phyloP scores from a whole-genome alignment of 2,888 invertebrate genomes.

The Morpho deidamia region DNA sequence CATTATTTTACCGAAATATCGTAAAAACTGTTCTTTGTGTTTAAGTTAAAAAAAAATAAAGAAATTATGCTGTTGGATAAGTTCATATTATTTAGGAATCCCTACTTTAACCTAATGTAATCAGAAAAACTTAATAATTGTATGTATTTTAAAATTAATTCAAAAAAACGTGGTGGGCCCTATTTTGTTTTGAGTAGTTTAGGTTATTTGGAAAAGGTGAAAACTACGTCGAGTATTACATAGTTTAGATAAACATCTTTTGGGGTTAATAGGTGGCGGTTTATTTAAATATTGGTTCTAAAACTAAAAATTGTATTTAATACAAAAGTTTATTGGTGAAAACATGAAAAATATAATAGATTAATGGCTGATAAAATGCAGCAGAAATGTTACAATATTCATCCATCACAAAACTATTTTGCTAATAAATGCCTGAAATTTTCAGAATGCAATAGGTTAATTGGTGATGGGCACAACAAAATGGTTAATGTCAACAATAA shows the following conservation, averaged over 20 bases:
- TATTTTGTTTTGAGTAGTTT: too few species aligned
- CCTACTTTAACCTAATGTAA: too few species aligned
- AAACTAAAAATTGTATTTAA: slow-evolving; percentile 79
- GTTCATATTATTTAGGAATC: too few species aligned
- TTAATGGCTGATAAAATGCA: slow-evolving; percentile 79
- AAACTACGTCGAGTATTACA: slow-evolving; percentile 26
- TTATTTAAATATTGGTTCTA: slow-evolving; percentile 75
- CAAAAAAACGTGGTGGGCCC: too few species aligned
- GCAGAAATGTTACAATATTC: slow-evolving; percentile 77
- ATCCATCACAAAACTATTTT: slow-evolving; percentile 74
- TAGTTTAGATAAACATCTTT: slow-evolving; percentile 54
- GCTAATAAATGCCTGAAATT: slow-evolving; percentile 77
- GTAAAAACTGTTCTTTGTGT: too few species aligned
- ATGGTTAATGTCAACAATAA: slow-evolving; percentile 69
- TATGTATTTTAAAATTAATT: too few species aligned
- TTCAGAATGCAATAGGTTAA: slow-evolving; percentile 65
- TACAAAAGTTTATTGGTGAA: slow-evolving; percentile 79
- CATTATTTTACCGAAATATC: too few species aligned
- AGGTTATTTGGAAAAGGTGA: slow-evolving; percentile 19
- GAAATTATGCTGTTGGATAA: too few species aligned
- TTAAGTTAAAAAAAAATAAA: too few species aligned
- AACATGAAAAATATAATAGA: slow-evolving; percentile 79
- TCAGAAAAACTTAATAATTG: too few species aligned
- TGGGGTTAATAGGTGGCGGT: slow-evolving; percentile 72
- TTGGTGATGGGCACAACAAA: slow-evolving; percentile 72